These are phyloP conservation scores for Triplophysa tibetana DNA, from an alignment of 2,113 vertebrate genomes.

Conservation along the genomic window DNA sequence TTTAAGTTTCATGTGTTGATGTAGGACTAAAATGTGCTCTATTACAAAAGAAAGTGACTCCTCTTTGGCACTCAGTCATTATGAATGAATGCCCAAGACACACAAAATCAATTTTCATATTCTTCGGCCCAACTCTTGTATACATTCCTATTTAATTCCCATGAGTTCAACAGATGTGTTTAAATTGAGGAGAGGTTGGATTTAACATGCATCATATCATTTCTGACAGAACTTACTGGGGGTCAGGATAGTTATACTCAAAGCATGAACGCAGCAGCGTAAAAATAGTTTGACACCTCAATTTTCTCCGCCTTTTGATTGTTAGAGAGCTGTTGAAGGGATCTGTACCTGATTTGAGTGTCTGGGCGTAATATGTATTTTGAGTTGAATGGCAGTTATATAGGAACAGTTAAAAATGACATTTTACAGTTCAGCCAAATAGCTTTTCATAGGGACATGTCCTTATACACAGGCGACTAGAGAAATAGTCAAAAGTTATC, in stretches of 20 bases:
- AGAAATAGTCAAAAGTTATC: neutral
- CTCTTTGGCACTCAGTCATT: too few species aligned
- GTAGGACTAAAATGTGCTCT: too few species aligned
- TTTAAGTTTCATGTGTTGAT: too few species aligned
- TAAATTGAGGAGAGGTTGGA: too few species aligned
- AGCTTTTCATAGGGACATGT: constrained; percentile 8
- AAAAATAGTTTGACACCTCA: constrained; percentile 5
- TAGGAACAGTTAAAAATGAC: constrained; percentile 3
- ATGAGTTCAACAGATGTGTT: too few species aligned
- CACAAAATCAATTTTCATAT: too few species aligned
- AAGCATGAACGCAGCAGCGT: neutral
- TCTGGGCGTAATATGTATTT: neutral
- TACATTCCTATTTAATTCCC: too few species aligned
- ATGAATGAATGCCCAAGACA: too few species aligned
- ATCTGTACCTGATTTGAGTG: constrained; percentile 9
- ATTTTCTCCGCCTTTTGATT: neutral
- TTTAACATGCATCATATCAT: too few species aligned
- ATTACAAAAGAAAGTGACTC: too few species aligned
- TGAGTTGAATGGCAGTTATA: neutral
- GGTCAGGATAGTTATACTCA: neutral
- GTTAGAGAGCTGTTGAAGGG: neutral
- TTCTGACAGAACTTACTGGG: too few species aligned
- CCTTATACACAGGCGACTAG: neutral
- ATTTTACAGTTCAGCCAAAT: neutral
- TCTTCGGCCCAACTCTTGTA: too few species aligned